Evolutionary conservation across 2,888 invertebrate genomes (phyloP), one percentile per base, ranked within the genome.

Genomic region (Heliconius ismenius): DNA sequence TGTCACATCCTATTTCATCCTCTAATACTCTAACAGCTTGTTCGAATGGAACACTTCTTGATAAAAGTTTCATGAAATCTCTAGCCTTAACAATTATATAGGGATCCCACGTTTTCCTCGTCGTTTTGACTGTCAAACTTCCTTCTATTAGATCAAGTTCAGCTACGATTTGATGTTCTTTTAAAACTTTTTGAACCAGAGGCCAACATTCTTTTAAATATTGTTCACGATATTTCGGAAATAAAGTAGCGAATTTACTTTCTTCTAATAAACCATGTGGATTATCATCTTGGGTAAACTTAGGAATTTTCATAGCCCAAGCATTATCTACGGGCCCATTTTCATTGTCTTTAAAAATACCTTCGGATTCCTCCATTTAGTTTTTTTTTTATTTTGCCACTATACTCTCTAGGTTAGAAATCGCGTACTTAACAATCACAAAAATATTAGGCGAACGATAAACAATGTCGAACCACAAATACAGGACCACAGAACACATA

Each of bases 31-130:
- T 95, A 21, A 96, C 95, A 4, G 99, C 99, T 92, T 99, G 99
- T 90, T 99, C 99, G 84, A 97, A 98, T 0, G 99, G 99, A 1
- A 99, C 99, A 89, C 98, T 98, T 82, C 99, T 95, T 0, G 99
- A 98, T 84, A 99, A 91, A 3, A 99, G 93, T 89, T 98, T 99
- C 84, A 99, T 97, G 94, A 99, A 95, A 89, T 99, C 99, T 79
- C 99, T 95, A 0, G 99, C 98, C 93, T 99, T 99, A 43, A 99
- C 95, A 67, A 99, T 98, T 75, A 99, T 97, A 83, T 97, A 99
- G 0, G 99, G 99, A 94, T 99, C 99, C 98, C 98, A 99, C 1
- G 99, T 99, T 94, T 99, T 99, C 75, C 97, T 95, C 0, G 99
- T 99, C 0, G 99, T 99, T 89, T 95, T 95, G 0, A 99, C 99